These are phyloP conservation scores for Euplexia lucipara DNA, from an alignment of 2,888 invertebrate species.

Conservation along the genomic window DNA sequence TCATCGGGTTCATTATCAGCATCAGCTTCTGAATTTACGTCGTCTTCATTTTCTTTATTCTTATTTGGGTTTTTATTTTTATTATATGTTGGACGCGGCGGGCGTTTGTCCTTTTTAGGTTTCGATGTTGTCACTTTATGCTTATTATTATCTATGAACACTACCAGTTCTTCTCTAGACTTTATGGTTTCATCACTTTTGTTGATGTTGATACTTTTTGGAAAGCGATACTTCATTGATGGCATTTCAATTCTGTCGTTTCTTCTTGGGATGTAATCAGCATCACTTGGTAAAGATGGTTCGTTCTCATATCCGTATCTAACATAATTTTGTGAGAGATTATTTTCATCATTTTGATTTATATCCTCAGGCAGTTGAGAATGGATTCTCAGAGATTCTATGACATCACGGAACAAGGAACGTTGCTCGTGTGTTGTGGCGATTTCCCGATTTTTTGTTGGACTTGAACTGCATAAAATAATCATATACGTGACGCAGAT, in stretches of 20 bases:
- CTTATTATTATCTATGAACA: conserved; percentile 78
- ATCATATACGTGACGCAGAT: conserved; percentile 86
- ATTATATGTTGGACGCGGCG: conserved; percentile 59
- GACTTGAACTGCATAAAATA: conserved; percentile 80
- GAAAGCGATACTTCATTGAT: conserved; percentile 81
- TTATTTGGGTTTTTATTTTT: conserved; percentile 71
- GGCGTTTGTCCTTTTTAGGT: conserved; percentile 71
- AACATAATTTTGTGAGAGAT: conserved; percentile 78
- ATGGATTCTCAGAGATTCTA: conserved; percentile 83
- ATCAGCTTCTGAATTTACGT: conserved; percentile 57
- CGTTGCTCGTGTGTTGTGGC: conserved; percentile 74
- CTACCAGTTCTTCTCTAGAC: conserved; percentile 78
- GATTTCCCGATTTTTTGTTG: conserved; percentile 71
- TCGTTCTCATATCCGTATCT: conserved; percentile 79
- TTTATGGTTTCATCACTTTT: conserved; percentile 62
- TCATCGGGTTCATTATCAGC: conserved; percentile 64
- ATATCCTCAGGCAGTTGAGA: conserved; percentile 80
- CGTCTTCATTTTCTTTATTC: conserved; percentile 64
- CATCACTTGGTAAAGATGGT: conserved; percentile 76
- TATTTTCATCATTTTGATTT: conserved; percentile 81
- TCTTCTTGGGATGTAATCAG: conserved; percentile 82
- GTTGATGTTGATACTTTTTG: conserved; percentile 77
- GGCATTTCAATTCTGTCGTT: conserved; percentile 88
- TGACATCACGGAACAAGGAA: conserved; percentile 85
- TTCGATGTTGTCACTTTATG: conserved; percentile 73